Base-by-base conservation (phyloP, 2,888 invertebrate species). In the Aradus depressus region DNA sequence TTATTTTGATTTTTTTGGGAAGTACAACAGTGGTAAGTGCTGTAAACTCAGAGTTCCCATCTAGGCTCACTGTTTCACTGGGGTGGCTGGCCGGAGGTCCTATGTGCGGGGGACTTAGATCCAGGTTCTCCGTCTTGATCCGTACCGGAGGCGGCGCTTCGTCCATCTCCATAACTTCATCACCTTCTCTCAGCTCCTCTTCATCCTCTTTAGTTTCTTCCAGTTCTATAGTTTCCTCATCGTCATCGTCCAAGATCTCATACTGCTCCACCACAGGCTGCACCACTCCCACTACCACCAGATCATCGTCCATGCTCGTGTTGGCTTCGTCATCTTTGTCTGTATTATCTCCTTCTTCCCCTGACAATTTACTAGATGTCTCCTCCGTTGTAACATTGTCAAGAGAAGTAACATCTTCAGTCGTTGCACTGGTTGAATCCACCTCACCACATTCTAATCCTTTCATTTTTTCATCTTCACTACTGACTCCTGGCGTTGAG, bases 11-110 rank as follows among this genome's bases (percentile, higher is more conserved):
- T 65, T 76, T 79, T 32, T 42, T 49, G 21, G 54, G 52, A 12
- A 53, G 39, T 1, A 53, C 26, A 3, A 56, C 43, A 12, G 41
- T 47, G 14, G 72, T 66, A 2, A 75, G 70, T 49, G 75, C 72
- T 35, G 76, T 75, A 10, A 77, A 67, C 62, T 85, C 84, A 6
- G 82, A 73, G 66, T 88, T 87, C 32, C 85, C 86, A 65, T 87
- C 86, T 28, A 47, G 28, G 26, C 25, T 38, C 12, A 47, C 38
- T 23, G 47, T 47, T 35, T 47, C 47, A 10, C 25, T 38, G 57
- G 86, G 83, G 1, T 83, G 77, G 25, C 79, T 76, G 42, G 75
- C 73, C 26, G 76, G 74, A 3, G 72, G 75, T 42, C 71, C 70
- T 61, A 72, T 75, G 0, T 75, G 73, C 2, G 61, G 61, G 28